A percentile compares a stretch with the other conserved stretches of the same genome.
Evolutionary conservation across 2,113 vertebrate species (phyloP).

Genomic region (Microcebus griseorufus): DNA sequence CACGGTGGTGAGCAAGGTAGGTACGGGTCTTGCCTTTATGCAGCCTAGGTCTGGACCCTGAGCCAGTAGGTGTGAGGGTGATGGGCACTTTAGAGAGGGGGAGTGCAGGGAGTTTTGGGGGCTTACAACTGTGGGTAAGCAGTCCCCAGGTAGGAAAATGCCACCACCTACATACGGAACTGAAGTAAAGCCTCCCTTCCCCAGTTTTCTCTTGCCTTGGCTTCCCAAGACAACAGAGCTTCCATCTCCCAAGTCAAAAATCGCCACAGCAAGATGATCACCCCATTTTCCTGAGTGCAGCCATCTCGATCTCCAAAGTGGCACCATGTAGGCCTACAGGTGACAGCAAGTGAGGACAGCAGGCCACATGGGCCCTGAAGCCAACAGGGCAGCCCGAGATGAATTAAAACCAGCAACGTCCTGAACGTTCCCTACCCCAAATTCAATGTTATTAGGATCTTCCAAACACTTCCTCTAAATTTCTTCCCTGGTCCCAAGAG

Average conservation of each 20-base stretch:
- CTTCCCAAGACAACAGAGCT: not conserved
- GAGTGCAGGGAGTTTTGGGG: accelerated
- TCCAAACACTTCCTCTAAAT: not conserved
- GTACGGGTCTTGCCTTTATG: not conserved
- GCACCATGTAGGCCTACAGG: not conserved
- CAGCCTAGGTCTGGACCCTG: not conserved
- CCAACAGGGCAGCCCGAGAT: not conserved
- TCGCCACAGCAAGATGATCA: not conserved
- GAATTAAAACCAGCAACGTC: not conserved
- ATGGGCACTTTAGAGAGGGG: not conserved
- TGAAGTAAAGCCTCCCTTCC: not conserved
- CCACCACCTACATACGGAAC: no score
- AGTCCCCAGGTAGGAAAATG: not conserved
- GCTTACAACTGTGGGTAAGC: no score
- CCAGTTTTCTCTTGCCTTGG: not conserved
- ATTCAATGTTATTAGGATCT: not conserved
- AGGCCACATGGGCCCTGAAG: no score
- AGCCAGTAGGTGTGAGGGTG: not conserved
- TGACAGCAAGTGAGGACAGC: not conserved
- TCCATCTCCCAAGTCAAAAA: not conserved
- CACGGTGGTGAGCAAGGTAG: not conserved
- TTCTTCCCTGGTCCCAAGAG: not conserved
- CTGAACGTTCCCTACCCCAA: not conserved
- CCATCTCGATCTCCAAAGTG: not conserved
- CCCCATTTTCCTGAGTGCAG: not conserved